Percentiles rank a stretch among this genome's conserved stretches.
Evolutionary conservation across 2,888 invertebrate species (phyloP).

Genomic region (Crocallis elinguaria): DNA sequence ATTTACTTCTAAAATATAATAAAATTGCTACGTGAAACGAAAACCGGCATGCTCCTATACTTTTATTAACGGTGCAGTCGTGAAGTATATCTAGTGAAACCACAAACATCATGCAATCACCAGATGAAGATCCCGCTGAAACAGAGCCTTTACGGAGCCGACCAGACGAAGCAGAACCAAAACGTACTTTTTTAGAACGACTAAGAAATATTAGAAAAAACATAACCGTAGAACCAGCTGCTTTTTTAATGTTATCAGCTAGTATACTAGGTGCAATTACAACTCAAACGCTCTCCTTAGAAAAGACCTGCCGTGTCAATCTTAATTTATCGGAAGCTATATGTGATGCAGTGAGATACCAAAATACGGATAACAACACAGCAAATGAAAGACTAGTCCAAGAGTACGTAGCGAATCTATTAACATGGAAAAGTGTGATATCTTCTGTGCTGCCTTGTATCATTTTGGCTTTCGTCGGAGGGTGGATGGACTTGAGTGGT

Average conservation of each 20-base stretch:
- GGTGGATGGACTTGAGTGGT: slow-evolving; percentile 87
- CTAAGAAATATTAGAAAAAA: slow-evolving; percentile 26
- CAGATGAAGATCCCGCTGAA: slow-evolving; percentile 20
- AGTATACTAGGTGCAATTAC: slow-evolving; percentile 84
- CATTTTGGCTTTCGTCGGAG: slow-evolving; percentile 89
- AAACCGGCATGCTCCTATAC: neutral
- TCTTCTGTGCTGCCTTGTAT: slow-evolving; percentile 89
- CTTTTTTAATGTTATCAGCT: slow-evolving; percentile 43
- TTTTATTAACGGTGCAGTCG: slow-evolving; percentile 1
- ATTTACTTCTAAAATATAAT: slow-evolving; percentile 19
- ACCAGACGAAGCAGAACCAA: slow-evolving; percentile 14
- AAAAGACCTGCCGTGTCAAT: slow-evolving; percentile 92
- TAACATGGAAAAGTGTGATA: slow-evolving; percentile 90
- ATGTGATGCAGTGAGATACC: slow-evolving; percentile 87
- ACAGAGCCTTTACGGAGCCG: slow-evolving; percentile 17
- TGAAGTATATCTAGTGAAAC: neutral
- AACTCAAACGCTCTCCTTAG: slow-evolving; percentile 90
- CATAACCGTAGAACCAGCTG: slow-evolving; percentile 50
- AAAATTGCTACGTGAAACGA: slow-evolving; percentile 8
- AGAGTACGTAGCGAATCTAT: slow-evolving; percentile 87
- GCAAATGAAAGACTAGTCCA: slow-evolving; percentile 84
- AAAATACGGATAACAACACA: slow-evolving; percentile 73
- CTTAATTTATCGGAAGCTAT: slow-evolving; percentile 86
- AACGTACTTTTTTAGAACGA: slow-evolving; percentile 23
- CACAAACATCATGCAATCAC: slow-evolving; percentile 10